Evolutionary conservation across 2,888 invertebrate species (phyloP), one percentile per base, ranked within the genome.

Genomic region (Phrixothrix hirtus): DNA sequence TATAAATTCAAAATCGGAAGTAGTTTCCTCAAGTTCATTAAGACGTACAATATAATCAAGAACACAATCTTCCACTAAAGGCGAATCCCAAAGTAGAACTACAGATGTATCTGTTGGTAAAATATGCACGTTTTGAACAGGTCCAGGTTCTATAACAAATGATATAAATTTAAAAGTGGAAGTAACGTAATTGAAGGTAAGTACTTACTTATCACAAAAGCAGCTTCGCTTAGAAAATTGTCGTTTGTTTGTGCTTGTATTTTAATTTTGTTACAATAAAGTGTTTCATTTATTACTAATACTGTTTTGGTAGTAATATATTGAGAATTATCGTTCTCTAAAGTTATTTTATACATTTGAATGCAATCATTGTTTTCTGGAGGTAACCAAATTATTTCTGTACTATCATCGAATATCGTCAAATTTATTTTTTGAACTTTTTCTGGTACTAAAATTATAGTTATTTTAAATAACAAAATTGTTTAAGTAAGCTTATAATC

Each of bases 391-490:
- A 25, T 14, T 17, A 50, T 25, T 10, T 16, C 5, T 14, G 50
- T 26, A 9, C 16, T 26, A 21, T 38, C 16, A n/a, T 37, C 21
- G n/a, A 25, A 14, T 7, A 31, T 6, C 7, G 21, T 10, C 14
- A 50, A 14, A 10, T 34, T n/a, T 14, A 55, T 13, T 30, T 55
- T 27, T 16, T n/a, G 10, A 6, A 55, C 48, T 38, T 32, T 25
- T 27, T 49, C 52, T 16, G 58, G 58, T 7, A 52, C 58, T 58
- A 31, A 38, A 29, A 55, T n/a, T n/a, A n/a, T n/a, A n/a, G n/a
- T n/a, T n/a, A n/a, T n/a, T n/a, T n/a, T n/a, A n/a, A n/a, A n/a
- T n/a, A n/a, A n/a, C n/a, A n/a, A n/a, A n/a, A n/a, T n/a, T n/a
- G n/a, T n/a, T n/a, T n/a, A n/a, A n/a, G n/a, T n/a, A n/a, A n/a